A percentile compares a stretch with the other conserved stretches of the same genome.
These are phyloP conservation scores for Diplolepis rosae DNA, from an alignment of 2,888 invertebrate species.

Conservation along the genomic window DNA sequence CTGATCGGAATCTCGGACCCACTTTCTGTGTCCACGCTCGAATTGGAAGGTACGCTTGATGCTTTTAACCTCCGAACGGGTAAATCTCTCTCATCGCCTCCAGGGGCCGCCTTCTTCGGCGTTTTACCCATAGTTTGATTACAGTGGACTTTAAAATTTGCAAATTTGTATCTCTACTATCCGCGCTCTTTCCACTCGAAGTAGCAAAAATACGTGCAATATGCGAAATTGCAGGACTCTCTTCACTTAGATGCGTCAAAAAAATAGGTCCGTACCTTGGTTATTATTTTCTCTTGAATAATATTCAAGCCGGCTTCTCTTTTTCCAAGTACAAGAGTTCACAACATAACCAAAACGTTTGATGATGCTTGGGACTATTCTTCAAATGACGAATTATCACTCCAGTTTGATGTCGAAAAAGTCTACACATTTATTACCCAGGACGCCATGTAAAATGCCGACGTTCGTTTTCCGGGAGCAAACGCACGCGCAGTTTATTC, in stretches of 20 bases:
- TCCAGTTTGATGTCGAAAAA: background rate
- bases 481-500: background rate
- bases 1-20: conserved; percentile 62
- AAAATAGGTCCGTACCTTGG: conserved; percentile 42
- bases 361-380: background rate
- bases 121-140: conserved; percentile 63
- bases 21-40: conserved; percentile 60
- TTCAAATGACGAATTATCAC: background rate
- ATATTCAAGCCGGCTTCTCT: background rate
- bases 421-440: conserved; percentile 25
- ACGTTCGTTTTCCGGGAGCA: background rate
- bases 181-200: conserved; percentile 7
- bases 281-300: conserved; percentile 27
- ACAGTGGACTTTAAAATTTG: conserved; percentile 11
- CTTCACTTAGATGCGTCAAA: conserved; percentile 33
- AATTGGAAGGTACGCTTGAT: conserved; percentile 59
- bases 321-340: background rate
- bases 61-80: conserved; percentile 64
- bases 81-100: conserved; percentile 70
- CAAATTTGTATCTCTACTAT: background rate
- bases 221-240: background rate
- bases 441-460: conserved; percentile 45
- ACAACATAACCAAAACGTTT: background rate
- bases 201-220: background rate
- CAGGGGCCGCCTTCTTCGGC: conserved; percentile 68